Evolutionary conservation across 1,140 invertebrate genomes (phyloP).

Genomic region (Marisa cornuarietis): DNA sequence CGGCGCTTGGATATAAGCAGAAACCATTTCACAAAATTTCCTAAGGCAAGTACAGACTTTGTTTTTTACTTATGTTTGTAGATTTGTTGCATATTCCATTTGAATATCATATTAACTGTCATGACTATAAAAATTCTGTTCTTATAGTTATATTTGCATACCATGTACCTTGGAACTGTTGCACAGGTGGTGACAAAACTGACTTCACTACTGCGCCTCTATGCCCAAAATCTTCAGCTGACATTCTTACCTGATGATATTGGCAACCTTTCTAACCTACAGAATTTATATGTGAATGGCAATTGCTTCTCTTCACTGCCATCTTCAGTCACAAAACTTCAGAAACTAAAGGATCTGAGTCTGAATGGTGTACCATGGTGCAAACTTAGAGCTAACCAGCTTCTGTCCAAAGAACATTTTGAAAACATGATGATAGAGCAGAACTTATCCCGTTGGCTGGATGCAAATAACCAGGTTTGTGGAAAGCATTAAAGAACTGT

Average conservation of each 20-base stretch:
- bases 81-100: too few species aligned
- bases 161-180: not conserved
- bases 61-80: not conserved
- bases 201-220: conserved; percentile 37
- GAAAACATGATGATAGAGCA: conserved; percentile 36
- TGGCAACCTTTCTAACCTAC: conserved; percentile 41
- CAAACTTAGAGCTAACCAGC: conserved; percentile 36
- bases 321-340: conserved; percentile 44
- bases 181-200: conserved; percentile 34
- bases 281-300: conserved; percentile 41
- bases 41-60: conserved; percentile 11
- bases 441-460: conserved; percentile 39
- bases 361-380: conserved; percentile 49
- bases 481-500: not conserved
- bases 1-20: conserved; percentile 40
- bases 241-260: conserved; percentile 48
- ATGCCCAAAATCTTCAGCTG: conserved; percentile 40
- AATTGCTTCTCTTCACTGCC: conserved; percentile 54
- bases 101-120: too few species aligned
- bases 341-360: conserved; percentile 47
- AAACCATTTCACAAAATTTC: conserved; percentile 40
- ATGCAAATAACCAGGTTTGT: conserved; percentile 36
- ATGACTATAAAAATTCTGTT: too few species aligned
- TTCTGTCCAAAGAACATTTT: conserved; percentile 48
- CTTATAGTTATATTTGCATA: not conserved